Evolutionary conservation across 2,113 vertebrate genomes (phyloP).

Genomic region (Rhinoderma darwinii): DNA sequence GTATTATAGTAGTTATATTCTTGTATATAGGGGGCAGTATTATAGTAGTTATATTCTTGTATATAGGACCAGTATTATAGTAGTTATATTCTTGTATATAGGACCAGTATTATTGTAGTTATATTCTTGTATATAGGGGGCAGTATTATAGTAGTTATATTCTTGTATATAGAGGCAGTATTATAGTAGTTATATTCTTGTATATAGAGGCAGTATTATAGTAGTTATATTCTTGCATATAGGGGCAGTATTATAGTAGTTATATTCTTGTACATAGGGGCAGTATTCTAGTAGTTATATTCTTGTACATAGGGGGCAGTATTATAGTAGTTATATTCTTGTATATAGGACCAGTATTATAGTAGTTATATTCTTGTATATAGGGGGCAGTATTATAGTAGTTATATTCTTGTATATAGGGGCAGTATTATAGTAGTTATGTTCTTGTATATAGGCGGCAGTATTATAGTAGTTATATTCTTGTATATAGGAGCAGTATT

Average conservation of each 20-base stretch:
- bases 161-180: not conserved
- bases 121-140: conserved; percentile 1
- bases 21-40: not conserved
- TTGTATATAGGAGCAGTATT: too few species aligned
- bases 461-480: too few species aligned
- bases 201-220: not conserved
- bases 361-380: not conserved
- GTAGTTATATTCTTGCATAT: not conserved
- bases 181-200: not conserved
- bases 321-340: not conserved
- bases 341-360: not conserved
- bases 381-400: not conserved
- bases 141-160: not conserved
- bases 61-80: not conserved
- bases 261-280: not conserved
- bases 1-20: conserved; percentile 12
- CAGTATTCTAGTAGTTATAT: conserved; percentile 16
- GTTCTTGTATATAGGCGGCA: not conserved
- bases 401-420: not conserved
- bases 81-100: not conserved
- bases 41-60: not conserved
- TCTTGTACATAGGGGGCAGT: not conserved
- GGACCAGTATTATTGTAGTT: conserved; percentile 7
- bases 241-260: not conserved
- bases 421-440: not conserved